Evolutionary conservation across 2,888 invertebrate species (phyloP), one percentile per base, ranked within the genome.

Genomic region (Gortyna flavago): DNA sequence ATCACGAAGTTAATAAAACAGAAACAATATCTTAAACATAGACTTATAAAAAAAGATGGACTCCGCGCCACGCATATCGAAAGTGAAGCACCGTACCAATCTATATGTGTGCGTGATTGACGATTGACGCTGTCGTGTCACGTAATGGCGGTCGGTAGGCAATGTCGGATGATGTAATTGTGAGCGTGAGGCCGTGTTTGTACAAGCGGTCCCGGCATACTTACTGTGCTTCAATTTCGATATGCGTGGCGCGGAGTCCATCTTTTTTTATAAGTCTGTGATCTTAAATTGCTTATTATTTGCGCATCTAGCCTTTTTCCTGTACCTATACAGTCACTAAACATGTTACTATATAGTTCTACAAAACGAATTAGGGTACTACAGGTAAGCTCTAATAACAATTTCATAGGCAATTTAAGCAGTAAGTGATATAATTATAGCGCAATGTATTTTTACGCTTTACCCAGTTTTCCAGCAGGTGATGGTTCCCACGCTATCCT

Each of bases 401-500:
- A 61, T 64, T 68, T 16, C 13, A 32, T n/a, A 44, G 38, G 35
- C 61, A 66, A 70, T 76, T 62, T 29, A 54, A 62, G 59, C 67
- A 57, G 74, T 72, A 67, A 61, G 32, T 32, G 54, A 72, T 65
- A 61, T 70, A 79, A 82, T 73, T 72, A 80, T 75, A 82, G 64
- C 62, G 44, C n/a, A 61, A 68, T 16, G 77, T 72, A 51, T 75
- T 79, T 77, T 76, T 61, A 77, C 66, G 80, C 72, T 16, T 68
- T 84, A 38, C 83, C 78, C 78, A 79, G 70, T 71, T 74, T 79
- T 75, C 75, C 62, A 79, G 69, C 95, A 94, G 91, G 90, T 94
- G 95, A 81, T 86, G 83, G 86, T 89, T 95, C 94, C 85, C 95
- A 95, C 93, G 92, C 88, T 89, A 90, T 90, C 88, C 90, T 86